These are phyloP conservation scores for Manduca sexta DNA, from an alignment of 1,140 invertebrate genomes.

Conservation along the genomic window DNA sequence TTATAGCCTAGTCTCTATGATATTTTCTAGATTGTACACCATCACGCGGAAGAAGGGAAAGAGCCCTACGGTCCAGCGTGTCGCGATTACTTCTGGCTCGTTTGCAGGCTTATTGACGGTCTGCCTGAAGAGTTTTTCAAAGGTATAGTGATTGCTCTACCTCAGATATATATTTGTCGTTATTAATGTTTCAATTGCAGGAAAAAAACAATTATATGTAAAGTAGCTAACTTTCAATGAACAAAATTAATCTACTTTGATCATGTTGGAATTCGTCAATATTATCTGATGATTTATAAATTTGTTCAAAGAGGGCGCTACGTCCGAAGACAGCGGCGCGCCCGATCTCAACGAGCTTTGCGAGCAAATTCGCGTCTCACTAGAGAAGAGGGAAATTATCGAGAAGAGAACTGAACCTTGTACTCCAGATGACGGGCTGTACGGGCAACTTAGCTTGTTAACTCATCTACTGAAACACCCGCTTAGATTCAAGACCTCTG, in stretches of 20 bases:
- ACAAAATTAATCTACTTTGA: too few relatives aligned
- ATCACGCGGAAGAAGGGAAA: conserved; percentile 84
- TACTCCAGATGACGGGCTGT: conserved; percentile 91
- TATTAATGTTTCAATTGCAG: too few relatives aligned
- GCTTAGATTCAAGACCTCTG: conserved; percentile 87
- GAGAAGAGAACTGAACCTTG: conserved; percentile 86
- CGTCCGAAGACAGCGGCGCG: conserved; percentile 63
- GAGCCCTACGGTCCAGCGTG: conserved; percentile 95
- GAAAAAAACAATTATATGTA: too few relatives aligned
- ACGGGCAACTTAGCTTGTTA: conserved; percentile 89
- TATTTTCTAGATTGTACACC: conserved; percentile 48
- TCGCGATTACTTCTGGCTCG: conserved; percentile 94
- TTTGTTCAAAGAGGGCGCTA: conserved; percentile 51
- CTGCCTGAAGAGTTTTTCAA: conserved; percentile 86
- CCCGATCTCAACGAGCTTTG: conserved; percentile 79
- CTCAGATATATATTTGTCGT: too few relatives aligned
- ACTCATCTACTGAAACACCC: conserved; percentile 92
- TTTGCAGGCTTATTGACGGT: conserved; percentile 90
- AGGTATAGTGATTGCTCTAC: conserved; percentile 51
- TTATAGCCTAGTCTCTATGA: too few relatives aligned
- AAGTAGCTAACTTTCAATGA: too few relatives aligned
- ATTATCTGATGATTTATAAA: too few relatives aligned
- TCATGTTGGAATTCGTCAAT: too few relatives aligned
- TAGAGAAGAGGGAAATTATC: conserved; percentile 84
- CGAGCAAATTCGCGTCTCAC: conserved; percentile 81